Conservation (phyloP, 2,797 vertebrate species). For the Buphagus erythrorhynchus region DNA sequence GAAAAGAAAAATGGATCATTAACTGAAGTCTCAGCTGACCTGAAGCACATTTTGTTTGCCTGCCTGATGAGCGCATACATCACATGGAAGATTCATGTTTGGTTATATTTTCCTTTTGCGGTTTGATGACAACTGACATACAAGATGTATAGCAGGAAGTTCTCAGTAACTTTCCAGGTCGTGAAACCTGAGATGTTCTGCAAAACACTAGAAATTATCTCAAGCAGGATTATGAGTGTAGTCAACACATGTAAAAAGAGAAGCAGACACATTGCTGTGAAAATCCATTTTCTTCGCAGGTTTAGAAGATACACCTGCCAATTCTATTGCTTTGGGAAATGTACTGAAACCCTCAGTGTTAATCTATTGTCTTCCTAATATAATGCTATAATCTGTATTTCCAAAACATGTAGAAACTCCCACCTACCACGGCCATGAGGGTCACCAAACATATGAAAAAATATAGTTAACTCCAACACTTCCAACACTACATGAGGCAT, state of each 20-base stretch:
- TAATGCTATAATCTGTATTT: background rate
- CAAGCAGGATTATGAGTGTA: background rate
- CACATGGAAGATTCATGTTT: background rate
- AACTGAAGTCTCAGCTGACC: background rate
- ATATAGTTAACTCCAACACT: background rate
- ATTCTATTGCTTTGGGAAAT: background rate
- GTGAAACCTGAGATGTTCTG: background rate
- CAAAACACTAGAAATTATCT: background rate
- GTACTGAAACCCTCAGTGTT: background rate
- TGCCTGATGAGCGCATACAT: background rate
- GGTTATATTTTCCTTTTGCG: background rate
- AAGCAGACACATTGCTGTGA: background rate
- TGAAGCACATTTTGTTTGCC: background rate
- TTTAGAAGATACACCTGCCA: background rate
- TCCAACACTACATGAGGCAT: background rate
- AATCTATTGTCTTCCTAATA: background rate
- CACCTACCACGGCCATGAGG: fast-evolving
- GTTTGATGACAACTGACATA: background rate
- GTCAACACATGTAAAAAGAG: background rate
- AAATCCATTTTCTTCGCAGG: background rate
- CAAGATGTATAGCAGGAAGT: background rate
- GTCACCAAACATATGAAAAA: background rate
- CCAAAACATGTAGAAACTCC: background rate
- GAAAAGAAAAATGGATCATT: background rate
- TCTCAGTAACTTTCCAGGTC: background rate